These are phyloP conservation scores for Hozukius guyotensis DNA, from an alignment of 2,797 vertebrate species.

Conservation along the genomic window DNA sequence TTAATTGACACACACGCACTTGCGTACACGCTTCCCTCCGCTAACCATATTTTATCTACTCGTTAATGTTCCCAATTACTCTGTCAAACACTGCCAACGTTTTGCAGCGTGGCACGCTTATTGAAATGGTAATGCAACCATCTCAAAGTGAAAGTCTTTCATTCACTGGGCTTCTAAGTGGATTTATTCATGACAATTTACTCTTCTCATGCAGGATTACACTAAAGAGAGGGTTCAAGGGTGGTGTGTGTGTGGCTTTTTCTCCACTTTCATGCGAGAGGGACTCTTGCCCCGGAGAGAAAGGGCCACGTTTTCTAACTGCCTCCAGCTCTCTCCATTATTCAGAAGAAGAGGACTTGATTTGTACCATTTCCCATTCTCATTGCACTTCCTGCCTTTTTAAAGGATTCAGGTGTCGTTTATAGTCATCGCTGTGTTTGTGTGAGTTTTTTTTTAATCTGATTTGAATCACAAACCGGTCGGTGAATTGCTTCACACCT, in stretches of 20 bases:
- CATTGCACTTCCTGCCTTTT: slow-evolving; percentile 44
- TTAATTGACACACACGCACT: slow-evolving; percentile 55
- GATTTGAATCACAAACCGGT: slow-evolving; percentile 37
- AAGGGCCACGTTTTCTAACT: slow-evolving; percentile 52
- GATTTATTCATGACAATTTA: slow-evolving; percentile 85
- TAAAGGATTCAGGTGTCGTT: slow-evolving; percentile 45
- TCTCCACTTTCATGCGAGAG: slow-evolving; percentile 61
- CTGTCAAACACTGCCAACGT: slow-evolving; percentile 74
- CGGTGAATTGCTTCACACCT: slow-evolving; percentile 24
- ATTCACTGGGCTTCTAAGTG: slow-evolving; percentile 78
- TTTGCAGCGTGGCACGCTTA: slow-evolving; percentile 65
- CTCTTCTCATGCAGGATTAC: slow-evolving; percentile 79
- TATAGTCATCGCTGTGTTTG: background rate
- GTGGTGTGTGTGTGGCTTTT: slow-evolving; percentile 54
- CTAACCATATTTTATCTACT: slow-evolving; percentile 76
- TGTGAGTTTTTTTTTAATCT: background rate
- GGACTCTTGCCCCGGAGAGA: slow-evolving; percentile 67
- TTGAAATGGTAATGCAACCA: slow-evolving; percentile 83
- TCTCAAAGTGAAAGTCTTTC: slow-evolving; percentile 79
- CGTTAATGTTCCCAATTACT: slow-evolving; percentile 82
- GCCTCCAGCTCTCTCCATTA: slow-evolving; percentile 67
- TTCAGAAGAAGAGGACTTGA: slow-evolving; percentile 70
- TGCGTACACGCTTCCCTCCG: slow-evolving; percentile 32
- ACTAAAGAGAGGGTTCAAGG: slow-evolving; percentile 84
- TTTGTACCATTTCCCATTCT: slow-evolving; percentile 53